Conservation (phyloP, 1,140 invertebrate species). For the Apolygus lucorum region DNA sequence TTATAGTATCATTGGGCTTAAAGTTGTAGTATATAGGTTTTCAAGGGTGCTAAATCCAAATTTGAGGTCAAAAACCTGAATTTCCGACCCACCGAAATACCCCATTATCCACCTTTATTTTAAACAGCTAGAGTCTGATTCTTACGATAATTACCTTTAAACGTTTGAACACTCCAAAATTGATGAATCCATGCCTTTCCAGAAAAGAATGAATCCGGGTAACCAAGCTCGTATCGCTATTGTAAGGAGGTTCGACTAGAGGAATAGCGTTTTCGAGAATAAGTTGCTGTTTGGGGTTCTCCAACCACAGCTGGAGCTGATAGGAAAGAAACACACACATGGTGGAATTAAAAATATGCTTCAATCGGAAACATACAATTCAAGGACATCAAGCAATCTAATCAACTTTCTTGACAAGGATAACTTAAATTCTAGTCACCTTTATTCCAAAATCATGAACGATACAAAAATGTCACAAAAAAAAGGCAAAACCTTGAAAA, state of each 20-base stretch:
- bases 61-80: too few relatives aligned
- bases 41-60: too few relatives aligned
- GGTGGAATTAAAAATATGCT: too few relatives aligned
- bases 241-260: conserved; percentile 82
- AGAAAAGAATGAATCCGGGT: conserved; percentile 83
- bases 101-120: too few relatives aligned
- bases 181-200: conserved; percentile 94
- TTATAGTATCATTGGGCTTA: too few relatives aligned
- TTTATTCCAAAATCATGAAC: conserved; percentile 23
- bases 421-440: too few relatives aligned
- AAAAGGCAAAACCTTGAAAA: background rate
- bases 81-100: too few relatives aligned
- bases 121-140: too few relatives aligned
- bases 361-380: too few relatives aligned
- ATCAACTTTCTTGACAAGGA: too few relatives aligned
- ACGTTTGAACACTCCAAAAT: conserved; percentile 94
- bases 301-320: conserved; percentile 89
- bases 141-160: conserved; percentile 50
- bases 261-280: conserved; percentile 70
- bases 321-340: conserved; percentile 34
- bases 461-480: background rate
- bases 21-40: too few relatives aligned
- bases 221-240: conserved; percentile 77
- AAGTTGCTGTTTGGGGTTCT: conserved; percentile 89
- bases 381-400: too few relatives aligned